Evolutionary conservation across 1,140 invertebrate genomes (phyloP).

Genomic region (Drosophila varians): DNA sequence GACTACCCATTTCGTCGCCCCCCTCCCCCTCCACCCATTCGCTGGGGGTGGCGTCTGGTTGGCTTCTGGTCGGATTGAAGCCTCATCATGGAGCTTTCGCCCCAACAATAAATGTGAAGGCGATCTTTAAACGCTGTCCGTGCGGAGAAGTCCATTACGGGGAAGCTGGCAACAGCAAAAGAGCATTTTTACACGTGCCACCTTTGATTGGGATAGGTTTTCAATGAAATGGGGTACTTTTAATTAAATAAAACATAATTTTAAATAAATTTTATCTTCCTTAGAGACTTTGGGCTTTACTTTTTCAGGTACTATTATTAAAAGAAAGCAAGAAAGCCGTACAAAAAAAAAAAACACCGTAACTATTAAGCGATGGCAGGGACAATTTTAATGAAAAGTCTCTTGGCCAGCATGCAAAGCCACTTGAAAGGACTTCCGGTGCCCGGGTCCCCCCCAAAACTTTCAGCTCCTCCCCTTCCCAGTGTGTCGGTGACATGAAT

Average conservation of each 20-base stretch:
- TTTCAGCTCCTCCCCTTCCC: background rate
- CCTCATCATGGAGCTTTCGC: constrained; percentile 42
- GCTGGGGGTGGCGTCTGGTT: constrained; percentile 43
- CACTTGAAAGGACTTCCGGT: constrained; percentile 51
- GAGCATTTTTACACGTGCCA: constrained; percentile 27
- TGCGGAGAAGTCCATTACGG: constrained; percentile 37
- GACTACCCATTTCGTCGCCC: background rate
- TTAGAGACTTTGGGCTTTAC: no score
- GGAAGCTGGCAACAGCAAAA: background rate
- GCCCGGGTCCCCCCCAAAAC: background rate
- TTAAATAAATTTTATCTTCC: background rate
- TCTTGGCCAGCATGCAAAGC: constrained; percentile 53
- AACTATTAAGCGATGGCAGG: constrained; percentile 63
- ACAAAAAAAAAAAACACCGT: constrained; percentile 6
- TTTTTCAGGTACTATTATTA: no score
- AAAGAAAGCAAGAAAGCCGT: no score
- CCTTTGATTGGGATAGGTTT: constrained; percentile 21
- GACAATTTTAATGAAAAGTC: constrained; percentile 80
- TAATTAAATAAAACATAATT: constrained; percentile 26
- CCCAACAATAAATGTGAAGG: constrained; percentile 24
- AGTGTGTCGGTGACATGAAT: constrained; percentile 68
- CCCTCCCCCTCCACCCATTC: background rate
- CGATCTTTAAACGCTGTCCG: constrained; percentile 45
- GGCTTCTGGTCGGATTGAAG: constrained; percentile 30
- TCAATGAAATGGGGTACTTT: constrained; percentile 16